These are phyloP conservation scores for Indicator indicator DNA, from an alignment of 2,113 vertebrate genomes.

Conservation along the genomic window DNA sequence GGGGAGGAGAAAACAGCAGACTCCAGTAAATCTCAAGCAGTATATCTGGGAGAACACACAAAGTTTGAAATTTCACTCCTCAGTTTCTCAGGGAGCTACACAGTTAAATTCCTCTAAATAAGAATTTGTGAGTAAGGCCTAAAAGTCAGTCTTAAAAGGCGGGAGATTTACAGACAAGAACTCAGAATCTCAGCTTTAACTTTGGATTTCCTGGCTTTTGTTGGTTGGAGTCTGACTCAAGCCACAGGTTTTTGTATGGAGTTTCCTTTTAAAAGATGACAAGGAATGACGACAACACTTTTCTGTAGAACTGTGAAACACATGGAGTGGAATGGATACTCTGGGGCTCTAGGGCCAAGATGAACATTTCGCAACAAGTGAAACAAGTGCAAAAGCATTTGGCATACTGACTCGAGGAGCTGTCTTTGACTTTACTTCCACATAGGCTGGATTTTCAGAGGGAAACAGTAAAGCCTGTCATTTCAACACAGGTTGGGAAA, in stretches of 20 bases:
- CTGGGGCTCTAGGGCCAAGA: neutral
- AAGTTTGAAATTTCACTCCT: slow-evolving; percentile 16
- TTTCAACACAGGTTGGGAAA: neutral
- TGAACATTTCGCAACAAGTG: neutral
- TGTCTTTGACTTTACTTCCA: neutral
- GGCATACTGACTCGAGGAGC: neutral
- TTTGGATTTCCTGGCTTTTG: slow-evolving; percentile 63
- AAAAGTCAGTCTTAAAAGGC: slow-evolving; percentile 48
- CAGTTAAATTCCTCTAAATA: neutral
- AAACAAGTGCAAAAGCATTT: neutral
- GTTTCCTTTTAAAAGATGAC: slow-evolving; percentile 35
- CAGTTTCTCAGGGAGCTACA: neutral
- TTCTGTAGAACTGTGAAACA: slow-evolving; percentile 51
- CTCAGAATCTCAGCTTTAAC: slow-evolving; percentile 50
- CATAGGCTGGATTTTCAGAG: neutral
- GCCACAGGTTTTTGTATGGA: slow-evolving; percentile 16
- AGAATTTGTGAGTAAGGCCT: neutral
- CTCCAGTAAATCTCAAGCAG: neutral
- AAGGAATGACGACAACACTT: neutral
- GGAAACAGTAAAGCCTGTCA: neutral
- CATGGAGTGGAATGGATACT: slow-evolving; percentile 27
- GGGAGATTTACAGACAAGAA: slow-evolving; percentile 66
- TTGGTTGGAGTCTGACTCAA: slow-evolving; percentile 57
- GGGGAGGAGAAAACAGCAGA: neutral
- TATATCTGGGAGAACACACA: neutral